Evolutionary conservation across 35 echinoderm and acorn worm genomes (phyloP), one percentile per base, ranked within the genome.

Genomic region (Chiridota heheva): DNA sequence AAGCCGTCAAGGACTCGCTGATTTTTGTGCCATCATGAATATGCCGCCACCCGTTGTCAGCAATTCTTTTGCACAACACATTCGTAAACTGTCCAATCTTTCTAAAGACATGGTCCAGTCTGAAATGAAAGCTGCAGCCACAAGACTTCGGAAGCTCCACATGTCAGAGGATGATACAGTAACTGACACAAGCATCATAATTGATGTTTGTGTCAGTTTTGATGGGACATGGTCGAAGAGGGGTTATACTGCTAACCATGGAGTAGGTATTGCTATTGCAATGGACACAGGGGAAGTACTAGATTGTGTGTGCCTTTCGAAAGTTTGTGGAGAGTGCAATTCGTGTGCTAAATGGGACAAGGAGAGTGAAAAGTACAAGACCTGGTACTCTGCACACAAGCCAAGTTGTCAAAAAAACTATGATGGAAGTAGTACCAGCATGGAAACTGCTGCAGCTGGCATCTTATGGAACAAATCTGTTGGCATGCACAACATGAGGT

Each of bases 141-240:
- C 32, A n/a, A 37, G 58, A 15, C 24, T 31, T 7, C 25, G 58
- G 3, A 41, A 36, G 44, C 36, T 41, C 36, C 40, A n/a, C 44
- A 18, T 36, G 40, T 36, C 4, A 42, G 41, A 70, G 28, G 67
- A 70, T 38, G 36, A 70, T 70, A 41, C 2, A 10, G 24, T 0
- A 70, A 13, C 12, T 58, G 55, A 58, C 29, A 27, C 18, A 22
- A 58, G 18, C 4, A 22, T 18, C 46, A 17, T 45, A 27, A 32
- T 85, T 35, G 68, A 85, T 37, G 33, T 62, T 22, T 38, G 44
- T 49, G 84, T 80, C 26, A 49, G 60, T 3, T 78, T 82, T 82
- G 86, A 88, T 72, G 74, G 85, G 18, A 88, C 85, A 6, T 88
- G 76, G 86, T 36, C 46, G 20, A 81, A 82, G 36, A 58, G 36